phyloP scores from a whole-genome alignment of 1,140 invertebrate genomes.

The Geopemphigus sp. region DNA sequence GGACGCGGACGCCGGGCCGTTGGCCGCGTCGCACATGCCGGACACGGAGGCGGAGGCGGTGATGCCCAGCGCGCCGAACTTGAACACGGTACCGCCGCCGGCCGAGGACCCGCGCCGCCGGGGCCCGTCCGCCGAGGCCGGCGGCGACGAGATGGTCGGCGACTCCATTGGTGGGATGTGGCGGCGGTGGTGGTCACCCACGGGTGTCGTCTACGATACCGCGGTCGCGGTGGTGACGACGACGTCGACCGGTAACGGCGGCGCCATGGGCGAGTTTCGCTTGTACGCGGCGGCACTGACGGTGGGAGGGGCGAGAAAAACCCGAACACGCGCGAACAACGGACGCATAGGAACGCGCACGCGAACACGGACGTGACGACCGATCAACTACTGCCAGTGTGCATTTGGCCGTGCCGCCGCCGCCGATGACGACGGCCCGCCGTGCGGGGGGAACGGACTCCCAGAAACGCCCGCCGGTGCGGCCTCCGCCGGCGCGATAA shows the following conservation, averaged over 20 bases:
- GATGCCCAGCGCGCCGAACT: constrained; percentile 50
- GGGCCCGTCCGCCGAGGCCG: constrained; percentile 54
- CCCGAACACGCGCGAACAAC: too few relatives aligned
- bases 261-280: neutral
- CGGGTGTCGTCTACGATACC: neutral
- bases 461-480: constrained; percentile 27
- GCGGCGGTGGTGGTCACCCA: constrained; percentile 54
- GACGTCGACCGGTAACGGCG: too few relatives aligned
- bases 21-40: constrained; percentile 53
- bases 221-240: neutral
- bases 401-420: constrained; percentile 24
- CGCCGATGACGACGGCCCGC: too few relatives aligned
- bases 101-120: constrained; percentile 53
- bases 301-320: too few relatives aligned
- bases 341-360: too few relatives aligned
- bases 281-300: constrained; percentile 7
- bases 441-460: too few relatives aligned
- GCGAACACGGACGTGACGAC: constrained; percentile 43
- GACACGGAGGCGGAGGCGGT: constrained; percentile 53
- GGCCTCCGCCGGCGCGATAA: constrained; percentile 14
- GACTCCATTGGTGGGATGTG: constrained; percentile 52
- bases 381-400: constrained; percentile 29
- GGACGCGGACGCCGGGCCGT: constrained; percentile 56
- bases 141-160: constrained; percentile 55
- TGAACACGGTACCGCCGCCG: constrained; percentile 55